These are phyloP conservation scores for Scaptomyza cyrtandrae DNA, from an alignment of 2,888 invertebrate species.

Conservation along the genomic window DNA sequence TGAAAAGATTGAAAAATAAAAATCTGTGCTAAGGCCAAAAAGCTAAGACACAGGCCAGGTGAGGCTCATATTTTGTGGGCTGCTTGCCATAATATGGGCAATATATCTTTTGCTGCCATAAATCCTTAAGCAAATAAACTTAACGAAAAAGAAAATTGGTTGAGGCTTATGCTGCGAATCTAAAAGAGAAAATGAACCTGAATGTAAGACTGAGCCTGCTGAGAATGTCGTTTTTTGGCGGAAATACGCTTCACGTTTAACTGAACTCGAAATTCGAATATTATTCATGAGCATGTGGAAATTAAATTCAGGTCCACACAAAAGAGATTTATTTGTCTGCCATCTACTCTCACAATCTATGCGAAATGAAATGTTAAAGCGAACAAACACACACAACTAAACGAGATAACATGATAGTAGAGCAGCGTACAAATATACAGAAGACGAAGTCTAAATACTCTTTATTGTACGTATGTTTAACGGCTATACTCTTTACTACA, in stretches of 20 bases:
- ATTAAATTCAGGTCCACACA: slow-evolving; percentile 82
- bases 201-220: slow-evolving; percentile 5
- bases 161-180: no score
- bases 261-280: slow-evolving; percentile 82
- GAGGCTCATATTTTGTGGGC: slow-evolving; percentile 30
- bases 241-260: slow-evolving; percentile 78
- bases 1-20: slow-evolving; percentile 55
- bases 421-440: background rate
- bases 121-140: slow-evolving; percentile 68
- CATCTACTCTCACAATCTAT: slow-evolving; percentile 49
- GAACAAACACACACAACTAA: slow-evolving; percentile 14
- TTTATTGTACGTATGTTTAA: background rate
- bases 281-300: slow-evolving; percentile 83
- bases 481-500: background rate
- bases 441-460: slow-evolving; percentile 11
- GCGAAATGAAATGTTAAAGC: slow-evolving; percentile 66
- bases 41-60: slow-evolving; percentile 38
- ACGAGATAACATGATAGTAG: slow-evolving; percentile 14
- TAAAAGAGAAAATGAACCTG: background rate
- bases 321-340: slow-evolving; percentile 80
- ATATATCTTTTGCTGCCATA: slow-evolving; percentile 76
- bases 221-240: slow-evolving; percentile 39
- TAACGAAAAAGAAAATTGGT: slow-evolving; percentile 38
- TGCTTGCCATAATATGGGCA: slow-evolving; percentile 25
- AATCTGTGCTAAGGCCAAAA: slow-evolving; percentile 28